Percentiles rank a stretch among this genome's conserved stretches.
phyloP scores from a whole-genome alignment of 2,797 vertebrate genomes.

The Caiman crocodilus region DNA sequence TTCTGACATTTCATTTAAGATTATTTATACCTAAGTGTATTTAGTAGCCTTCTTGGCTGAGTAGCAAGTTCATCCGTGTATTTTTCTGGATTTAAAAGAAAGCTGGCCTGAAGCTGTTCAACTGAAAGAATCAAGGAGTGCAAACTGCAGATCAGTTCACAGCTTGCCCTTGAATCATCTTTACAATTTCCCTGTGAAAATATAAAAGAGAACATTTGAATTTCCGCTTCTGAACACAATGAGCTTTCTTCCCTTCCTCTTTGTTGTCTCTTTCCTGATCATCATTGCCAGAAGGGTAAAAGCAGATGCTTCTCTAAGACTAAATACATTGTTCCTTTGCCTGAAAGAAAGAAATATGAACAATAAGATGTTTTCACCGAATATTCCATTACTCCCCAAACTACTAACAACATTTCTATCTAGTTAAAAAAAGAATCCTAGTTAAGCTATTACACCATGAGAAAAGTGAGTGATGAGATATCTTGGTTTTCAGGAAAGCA shows the following conservation, averaged over 20 bases:
- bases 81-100: slow-evolving; percentile 91
- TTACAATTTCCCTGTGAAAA: slow-evolving; percentile 75
- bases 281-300: neutral
- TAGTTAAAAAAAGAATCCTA: neutral
- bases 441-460: neutral
- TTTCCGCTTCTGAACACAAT: neutral
- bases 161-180: slow-evolving; percentile 85
- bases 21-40: slow-evolving; percentile 90
- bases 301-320: neutral
- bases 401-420: neutral
- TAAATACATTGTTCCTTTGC: neutral
- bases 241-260: neutral
- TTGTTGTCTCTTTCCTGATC: neutral
- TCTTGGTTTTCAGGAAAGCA: neutral
- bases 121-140: slow-evolving; percentile 91
- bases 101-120: slow-evolving; percentile 95
- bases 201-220: neutral
- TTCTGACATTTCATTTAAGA: neutral
- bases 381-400: neutral
- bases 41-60: slow-evolving; percentile 91
- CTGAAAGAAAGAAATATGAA: neutral
- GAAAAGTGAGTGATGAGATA: rapidly evolving
- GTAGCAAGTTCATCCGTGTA: slow-evolving; percentile 92
- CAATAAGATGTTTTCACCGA: neutral
- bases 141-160: slow-evolving; percentile 92